Base-by-base conservation (phyloP, 1,140 invertebrate species). In the Bombus confusus region DNA sequence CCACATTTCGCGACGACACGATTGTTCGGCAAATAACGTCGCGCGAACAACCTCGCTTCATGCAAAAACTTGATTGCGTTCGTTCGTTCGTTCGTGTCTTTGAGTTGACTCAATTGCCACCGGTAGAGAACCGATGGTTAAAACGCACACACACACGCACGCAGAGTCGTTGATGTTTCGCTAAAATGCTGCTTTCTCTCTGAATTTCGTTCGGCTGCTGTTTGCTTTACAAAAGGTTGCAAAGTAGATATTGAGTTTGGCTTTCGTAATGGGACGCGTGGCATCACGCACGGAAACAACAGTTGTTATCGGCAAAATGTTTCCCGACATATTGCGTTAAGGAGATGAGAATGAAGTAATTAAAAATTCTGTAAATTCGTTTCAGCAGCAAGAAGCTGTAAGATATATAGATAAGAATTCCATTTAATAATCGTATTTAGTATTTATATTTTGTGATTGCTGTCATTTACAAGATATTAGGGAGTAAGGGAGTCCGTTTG, bases 1-100 rank as follows among this genome's bases (percentile, higher is more conserved):
- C 59, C 28, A 41, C 39, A 31, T 77, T 22, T 34, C 62, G n/a
- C 22, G 52, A 31, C 83, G 41, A 62, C 66, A 41, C 82, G 72
- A 68, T 84, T 84, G 64, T 84, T 84, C 59, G 73, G 74, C 66
- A 80, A 80, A 73, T 74, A 71, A 62, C 80, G 52, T 62, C 41
- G 31, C 28, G 47, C 57, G 57, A 62, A 74, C 73, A 31, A 34
- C 43, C 73, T 41, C 9, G n/a, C 41, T 22, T 57, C 59, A 41
- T 66, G 79, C 59, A 89, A 86, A 75, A 89, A 89, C 87, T 78
- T 69, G 80, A 89, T 86, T 86, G 68, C 73, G 59, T 41, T 62
- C 59, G 59, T 62, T 62, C 59, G 59, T 25, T 22, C 43, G 15
- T 59, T n/a, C 57, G 57, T 41, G 39, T 78, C 75, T 78, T 78